phyloP scores from a whole-genome alignment of 2,113 vertebrate genomes.

The Psophia crepitans region DNA sequence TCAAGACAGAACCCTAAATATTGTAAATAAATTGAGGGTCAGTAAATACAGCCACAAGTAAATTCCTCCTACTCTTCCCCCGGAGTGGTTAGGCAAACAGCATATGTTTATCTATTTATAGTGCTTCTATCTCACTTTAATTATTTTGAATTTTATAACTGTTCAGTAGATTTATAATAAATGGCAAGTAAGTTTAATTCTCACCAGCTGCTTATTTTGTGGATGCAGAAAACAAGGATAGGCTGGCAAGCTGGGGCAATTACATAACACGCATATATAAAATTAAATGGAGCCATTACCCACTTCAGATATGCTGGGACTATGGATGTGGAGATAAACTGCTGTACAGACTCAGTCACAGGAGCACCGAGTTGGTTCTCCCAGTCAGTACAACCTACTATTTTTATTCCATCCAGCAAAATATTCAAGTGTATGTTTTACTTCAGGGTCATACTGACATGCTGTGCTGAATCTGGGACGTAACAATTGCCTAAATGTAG shows the following conservation, averaged over 20 bases:
- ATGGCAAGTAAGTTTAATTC: not conserved
- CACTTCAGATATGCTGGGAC: not conserved
- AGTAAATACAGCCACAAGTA: not conserved
- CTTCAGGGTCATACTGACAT: not conserved
- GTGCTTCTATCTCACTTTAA: not conserved
- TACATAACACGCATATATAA: not conserved
- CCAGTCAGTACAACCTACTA: not conserved
- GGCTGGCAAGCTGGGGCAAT: not conserved
- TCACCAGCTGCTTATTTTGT: not conserved
- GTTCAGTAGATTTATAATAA: not conserved
- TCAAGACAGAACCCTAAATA: not conserved
- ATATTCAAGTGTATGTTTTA: not conserved
- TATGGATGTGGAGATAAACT: not conserved
- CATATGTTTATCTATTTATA: not conserved
- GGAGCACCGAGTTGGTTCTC: not conserved
- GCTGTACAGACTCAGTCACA: not conserved
- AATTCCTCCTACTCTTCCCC: not conserved
- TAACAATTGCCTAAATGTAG: not conserved
- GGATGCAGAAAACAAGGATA: not conserved
- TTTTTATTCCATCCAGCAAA: not conserved
- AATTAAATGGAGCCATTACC: not conserved
- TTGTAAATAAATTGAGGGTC: not conserved
- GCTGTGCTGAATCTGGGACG: not conserved
- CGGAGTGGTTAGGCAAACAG: not conserved
- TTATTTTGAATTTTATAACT: not conserved